Evolutionary conservation across 2,888 invertebrate genomes (phyloP), one percentile per base, ranked within the genome.

Genomic region (Adela reaumurella): DNA sequence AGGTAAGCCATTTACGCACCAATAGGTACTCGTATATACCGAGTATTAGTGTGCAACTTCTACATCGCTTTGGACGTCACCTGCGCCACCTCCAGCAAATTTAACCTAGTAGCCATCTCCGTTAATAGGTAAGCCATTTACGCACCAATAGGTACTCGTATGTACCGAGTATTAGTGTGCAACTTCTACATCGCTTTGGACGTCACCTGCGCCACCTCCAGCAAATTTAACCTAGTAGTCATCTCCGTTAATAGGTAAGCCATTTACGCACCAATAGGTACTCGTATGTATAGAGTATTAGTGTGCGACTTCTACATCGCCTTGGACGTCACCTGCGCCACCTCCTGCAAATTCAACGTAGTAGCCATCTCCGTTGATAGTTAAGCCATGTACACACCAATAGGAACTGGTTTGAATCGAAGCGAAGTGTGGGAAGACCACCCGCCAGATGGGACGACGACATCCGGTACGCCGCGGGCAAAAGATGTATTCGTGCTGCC

Each of bases 181-280:
- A 96, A 97, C 83, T 92, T 95, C 77, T 97, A 96, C 85, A 95
- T 97, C 68, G 95, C 95, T 49, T 93, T 94, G 87, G 97, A 97
- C 77, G 97, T 97, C 64, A 94, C 92, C 57, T 96, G 95, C 78
- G 96, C 95, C 62, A 97, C 97, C 47, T 96, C 96, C 62, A 97
- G 96, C 67, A 97, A 97, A 70, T 94, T 97, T 82, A 97, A 97
- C 82, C 84, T 97, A 68, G 94, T 97, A 60, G 97, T 97, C 61
- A 97, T 97, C 72, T 96, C 95, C 59, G 92, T 97, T 72, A 97
- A 97, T 85, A 92, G 96, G 97, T 96, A 70, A 81, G 83, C n/a
- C n/a, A n/a, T n/a, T n/a, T n/a, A n/a, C n/a, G n/a, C n/a, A n/a
- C n/a, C n/a, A n/a, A n/a, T n/a, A n/a, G n/a, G n/a, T n/a, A n/a